These are phyloP conservation scores for Capra hircus DNA, from an alignment of 2,113 vertebrate genomes.

Conservation along the genomic window DNA sequence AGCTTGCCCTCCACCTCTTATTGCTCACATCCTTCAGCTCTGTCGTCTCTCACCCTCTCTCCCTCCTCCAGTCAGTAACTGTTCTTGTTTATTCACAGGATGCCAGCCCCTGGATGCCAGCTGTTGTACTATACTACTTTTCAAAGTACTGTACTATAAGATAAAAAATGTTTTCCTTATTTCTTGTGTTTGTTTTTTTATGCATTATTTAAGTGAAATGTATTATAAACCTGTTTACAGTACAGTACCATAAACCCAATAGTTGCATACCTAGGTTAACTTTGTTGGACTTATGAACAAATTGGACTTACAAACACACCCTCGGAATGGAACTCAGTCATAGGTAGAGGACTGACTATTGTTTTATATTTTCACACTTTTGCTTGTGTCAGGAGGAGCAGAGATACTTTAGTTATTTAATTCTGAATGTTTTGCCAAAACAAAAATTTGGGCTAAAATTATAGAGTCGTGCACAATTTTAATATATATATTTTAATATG, in stretches of 20 bases:
- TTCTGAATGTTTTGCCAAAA: neutral
- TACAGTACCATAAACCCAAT: neutral
- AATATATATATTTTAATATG: neutral
- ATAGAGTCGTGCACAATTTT: neutral
- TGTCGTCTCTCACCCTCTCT: neutral
- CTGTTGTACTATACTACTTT: neutral
- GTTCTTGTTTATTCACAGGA: neutral
- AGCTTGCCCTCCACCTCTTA: neutral
- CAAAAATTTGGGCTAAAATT: neutral
- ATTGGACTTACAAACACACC: neutral
- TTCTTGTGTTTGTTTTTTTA: neutral
- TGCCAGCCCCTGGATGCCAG: neutral
- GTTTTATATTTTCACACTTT: neutral
- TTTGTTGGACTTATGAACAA: neutral
- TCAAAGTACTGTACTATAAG: neutral
- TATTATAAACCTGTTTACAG: neutral
- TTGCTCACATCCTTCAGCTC: neutral
- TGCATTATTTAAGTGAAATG: neutral
- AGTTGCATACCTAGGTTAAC: neutral
- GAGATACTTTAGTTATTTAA: neutral
- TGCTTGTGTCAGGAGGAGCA: neutral
- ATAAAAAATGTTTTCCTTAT: neutral
- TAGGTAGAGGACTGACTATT: neutral
- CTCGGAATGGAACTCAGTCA: neutral
- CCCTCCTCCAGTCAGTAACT: neutral